Evolutionary conservation across 2,113 vertebrate genomes (phyloP).

Genomic region (Trematomus loennbergii): DNA sequence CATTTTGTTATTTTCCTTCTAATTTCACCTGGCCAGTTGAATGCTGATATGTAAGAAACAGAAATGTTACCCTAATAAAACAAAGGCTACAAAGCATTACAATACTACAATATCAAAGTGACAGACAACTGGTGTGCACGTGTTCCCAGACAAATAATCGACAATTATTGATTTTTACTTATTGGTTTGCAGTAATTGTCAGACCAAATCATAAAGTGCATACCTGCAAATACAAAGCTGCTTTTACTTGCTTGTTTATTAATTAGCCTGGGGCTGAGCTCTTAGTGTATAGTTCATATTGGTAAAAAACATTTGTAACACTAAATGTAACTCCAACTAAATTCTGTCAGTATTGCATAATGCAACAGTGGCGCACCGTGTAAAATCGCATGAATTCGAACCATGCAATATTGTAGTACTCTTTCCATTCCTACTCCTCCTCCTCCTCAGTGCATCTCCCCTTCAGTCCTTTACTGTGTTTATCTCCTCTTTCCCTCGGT

Average conservation of each 20-base stretch:
- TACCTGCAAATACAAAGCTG: neutral
- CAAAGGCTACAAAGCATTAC: neutral
- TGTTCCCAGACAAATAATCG: neutral
- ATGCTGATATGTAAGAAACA: neutral
- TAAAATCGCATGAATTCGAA: neutral
- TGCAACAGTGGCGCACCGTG: neutral
- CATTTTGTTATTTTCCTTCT: too few species aligned
- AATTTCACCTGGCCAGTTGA: neutral
- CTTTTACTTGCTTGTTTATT: neutral
- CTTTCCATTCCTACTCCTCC: neutral
- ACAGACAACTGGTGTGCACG: neutral
- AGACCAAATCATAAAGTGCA: neutral
- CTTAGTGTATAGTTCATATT: conserved; percentile 4
- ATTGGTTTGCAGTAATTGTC: neutral
- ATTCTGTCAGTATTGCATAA: neutral
- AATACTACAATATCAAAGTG: neutral
- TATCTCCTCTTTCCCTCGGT: neutral
- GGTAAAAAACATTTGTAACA: neutral
- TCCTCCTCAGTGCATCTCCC: neutral
- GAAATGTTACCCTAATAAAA: neutral
- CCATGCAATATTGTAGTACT: neutral
- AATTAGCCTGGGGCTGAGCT: neutral
- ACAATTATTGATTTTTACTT: conserved; percentile 1
- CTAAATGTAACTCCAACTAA: neutral
- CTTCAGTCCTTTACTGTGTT: neutral